Base-by-base conservation (phyloP, 2,888 invertebrate species). In the Plagodis pulveraria region DNA sequence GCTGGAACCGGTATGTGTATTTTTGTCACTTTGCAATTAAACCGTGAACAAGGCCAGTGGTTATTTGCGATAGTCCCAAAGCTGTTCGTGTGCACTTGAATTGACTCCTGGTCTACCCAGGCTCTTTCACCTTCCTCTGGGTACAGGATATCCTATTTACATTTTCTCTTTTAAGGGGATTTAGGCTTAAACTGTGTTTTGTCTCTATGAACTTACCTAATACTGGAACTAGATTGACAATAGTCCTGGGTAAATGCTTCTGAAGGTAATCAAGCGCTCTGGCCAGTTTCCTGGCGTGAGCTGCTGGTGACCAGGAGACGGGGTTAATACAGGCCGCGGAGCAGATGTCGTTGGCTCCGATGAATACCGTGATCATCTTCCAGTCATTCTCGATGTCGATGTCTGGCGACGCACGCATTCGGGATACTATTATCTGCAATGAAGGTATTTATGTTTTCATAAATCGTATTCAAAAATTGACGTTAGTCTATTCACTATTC, bases 311-410 rank as follows among this genome's bases (percentile, higher is more conserved):
- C 89, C 93, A 93, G n/a, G 93, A 87, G 12, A 93, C 87, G 0
- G 93, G 93, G 41, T 90, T 92, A 58, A 94, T 89, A 74, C 96
- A 96, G 59, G 96, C 95, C 0, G 95, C 95, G 0, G 96, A 96
- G 74, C 96, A 96, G 47, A 96, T 91, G 79, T 96, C 96, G 78
- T 96, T 96, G 61, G 96, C 96, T 0, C 96, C 96, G 66, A 96
- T 95, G 80, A 96, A 94, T 49, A 96, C 90, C 0, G 96, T 96
- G 50, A 96, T 86, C 93, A 96, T 95, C 93, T 96, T 96, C 96
- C 96, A 96, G 71, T 96, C 94, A 9, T 90, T 91, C 0, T 87
- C 78, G 40, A 95, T 85, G 77, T 96, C 92, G 57, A 96, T 94
- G 50, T 90, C 93, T 0, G 92, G 90, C 51, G 95, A 93, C 5